Conservation (phyloP, 2,113 vertebrate genomes). For the Genyomyrus donnyi region DNA sequence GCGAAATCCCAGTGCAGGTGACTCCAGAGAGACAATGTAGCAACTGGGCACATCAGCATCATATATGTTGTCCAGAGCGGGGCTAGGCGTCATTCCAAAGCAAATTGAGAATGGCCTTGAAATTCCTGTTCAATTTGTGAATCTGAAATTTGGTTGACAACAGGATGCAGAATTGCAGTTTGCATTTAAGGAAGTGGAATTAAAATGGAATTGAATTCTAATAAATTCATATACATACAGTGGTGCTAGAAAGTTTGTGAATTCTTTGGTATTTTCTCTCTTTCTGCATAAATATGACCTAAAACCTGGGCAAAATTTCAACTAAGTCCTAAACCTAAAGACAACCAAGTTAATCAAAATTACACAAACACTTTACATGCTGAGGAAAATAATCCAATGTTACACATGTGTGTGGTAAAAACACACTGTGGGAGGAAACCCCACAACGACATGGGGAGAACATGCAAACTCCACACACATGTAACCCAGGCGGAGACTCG, state of each 20-base stretch:
- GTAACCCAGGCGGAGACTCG: too few species aligned
- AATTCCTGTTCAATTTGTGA: background rate
- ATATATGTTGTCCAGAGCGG: slow-evolving; percentile 67
- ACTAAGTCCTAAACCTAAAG: background rate
- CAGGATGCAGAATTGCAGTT: background rate
- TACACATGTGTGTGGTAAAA: too few species aligned
- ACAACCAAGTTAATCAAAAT: background rate
- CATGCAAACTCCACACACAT: too few species aligned
- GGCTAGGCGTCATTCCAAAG: background rate
- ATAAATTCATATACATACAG: background rate
- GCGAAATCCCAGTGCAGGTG: slow-evolving; percentile 70
- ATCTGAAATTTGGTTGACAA: background rate
- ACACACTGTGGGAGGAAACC: too few species aligned
- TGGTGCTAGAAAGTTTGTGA: background rate
- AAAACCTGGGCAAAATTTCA: background rate
- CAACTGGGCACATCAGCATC: slow-evolving; percentile 64
- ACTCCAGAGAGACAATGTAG: slow-evolving; percentile 71
- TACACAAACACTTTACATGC: background rate
- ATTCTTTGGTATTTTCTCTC: background rate
- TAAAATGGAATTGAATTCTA: background rate
- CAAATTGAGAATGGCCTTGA: background rate
- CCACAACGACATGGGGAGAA: too few species aligned
- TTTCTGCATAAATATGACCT: background rate
- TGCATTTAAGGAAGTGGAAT: background rate
- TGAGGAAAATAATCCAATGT: too few species aligned